A percentile compares a stretch with the other conserved stretches of the same genome.
Evolutionary conservation across 2,888 invertebrate genomes (phyloP).

Genomic region (Leptothorax acervorum): DNA sequence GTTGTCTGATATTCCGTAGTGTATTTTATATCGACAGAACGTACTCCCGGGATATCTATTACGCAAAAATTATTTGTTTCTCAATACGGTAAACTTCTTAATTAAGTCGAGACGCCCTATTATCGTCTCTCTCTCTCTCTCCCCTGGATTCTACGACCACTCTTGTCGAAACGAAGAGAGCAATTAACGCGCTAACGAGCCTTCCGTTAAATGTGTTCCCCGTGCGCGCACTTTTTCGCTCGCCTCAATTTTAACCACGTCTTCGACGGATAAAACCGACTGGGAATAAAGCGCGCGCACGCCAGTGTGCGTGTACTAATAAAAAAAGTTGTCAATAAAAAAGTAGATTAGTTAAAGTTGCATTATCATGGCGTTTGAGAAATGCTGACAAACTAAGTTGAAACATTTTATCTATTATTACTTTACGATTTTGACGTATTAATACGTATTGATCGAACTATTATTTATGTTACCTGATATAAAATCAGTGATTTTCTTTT

Average conservation of each 20-base stretch:
- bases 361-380: neutral
- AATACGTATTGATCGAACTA: neutral
- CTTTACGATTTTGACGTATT: neutral
- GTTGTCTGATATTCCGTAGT: conserved; percentile 40
- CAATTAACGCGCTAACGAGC: conserved; percentile 70
- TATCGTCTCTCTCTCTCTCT: conserved; percentile 16
- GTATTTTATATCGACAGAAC: conserved; percentile 30
- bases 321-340: conserved; percentile 14
- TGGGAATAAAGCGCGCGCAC: conserved; percentile 10
- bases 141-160: conserved; percentile 45
- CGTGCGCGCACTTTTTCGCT: conserved; percentile 22
- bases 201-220: conserved; percentile 55
- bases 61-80: conserved; percentile 19
- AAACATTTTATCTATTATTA: neutral
- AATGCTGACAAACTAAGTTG: neutral
- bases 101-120: conserved; percentile 60
- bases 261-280: conserved; percentile 25
- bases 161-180: conserved; percentile 48
- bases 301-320: neutral
- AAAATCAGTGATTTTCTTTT: neutral
- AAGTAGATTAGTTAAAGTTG: conserved; percentile 4
- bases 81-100: conserved; percentile 54
- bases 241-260: conserved; percentile 41
- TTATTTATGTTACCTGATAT: neutral
- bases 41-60: neutral